phyloP scores from a whole-genome alignment of 2,888 invertebrate genomes.

The Labia minor region DNA sequence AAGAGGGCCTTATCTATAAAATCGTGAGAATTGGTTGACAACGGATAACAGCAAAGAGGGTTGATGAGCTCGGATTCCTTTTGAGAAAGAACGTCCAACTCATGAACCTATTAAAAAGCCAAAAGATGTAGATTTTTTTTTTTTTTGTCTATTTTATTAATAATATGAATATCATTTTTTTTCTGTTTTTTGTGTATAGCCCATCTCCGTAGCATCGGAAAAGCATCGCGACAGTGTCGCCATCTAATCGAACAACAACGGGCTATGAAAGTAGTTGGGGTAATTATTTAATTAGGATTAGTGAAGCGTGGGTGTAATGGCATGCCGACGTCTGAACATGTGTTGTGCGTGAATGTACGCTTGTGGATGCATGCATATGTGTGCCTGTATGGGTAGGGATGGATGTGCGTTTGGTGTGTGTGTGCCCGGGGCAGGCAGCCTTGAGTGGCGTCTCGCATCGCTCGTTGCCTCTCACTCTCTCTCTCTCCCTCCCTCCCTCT shows the following conservation, averaged over 20 bases:
- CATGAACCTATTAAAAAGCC: no score
- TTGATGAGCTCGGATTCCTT: no score
- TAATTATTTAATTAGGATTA: not conserved
- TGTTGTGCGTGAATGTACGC: slow-evolving; percentile 1
- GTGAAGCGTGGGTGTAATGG: slow-evolving; percentile 13
- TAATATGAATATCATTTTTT: no score
- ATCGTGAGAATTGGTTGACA: no score
- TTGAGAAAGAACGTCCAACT: no score
- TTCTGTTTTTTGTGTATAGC: no score
- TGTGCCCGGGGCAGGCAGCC: not conserved
- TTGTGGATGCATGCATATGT: not conserved
- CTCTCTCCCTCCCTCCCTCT: not conserved
- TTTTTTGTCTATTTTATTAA: no score
- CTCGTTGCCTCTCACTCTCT: not conserved
- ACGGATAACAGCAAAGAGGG: no score
- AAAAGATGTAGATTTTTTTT: no score
- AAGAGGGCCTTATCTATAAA: no score
- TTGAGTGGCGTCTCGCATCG: slow-evolving; percentile 1
- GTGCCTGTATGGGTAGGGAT: not conserved
- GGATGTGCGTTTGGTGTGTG: not conserved
- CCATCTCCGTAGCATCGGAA: no score
- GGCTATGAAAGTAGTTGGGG: not conserved
- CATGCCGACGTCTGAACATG: slow-evolving; percentile 13
- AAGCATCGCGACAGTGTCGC: not conserved
- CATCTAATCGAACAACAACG: not conserved